phyloP scores from a whole-genome alignment of 2,113 vertebrate genomes.

The Empidonax alnorum region DNA sequence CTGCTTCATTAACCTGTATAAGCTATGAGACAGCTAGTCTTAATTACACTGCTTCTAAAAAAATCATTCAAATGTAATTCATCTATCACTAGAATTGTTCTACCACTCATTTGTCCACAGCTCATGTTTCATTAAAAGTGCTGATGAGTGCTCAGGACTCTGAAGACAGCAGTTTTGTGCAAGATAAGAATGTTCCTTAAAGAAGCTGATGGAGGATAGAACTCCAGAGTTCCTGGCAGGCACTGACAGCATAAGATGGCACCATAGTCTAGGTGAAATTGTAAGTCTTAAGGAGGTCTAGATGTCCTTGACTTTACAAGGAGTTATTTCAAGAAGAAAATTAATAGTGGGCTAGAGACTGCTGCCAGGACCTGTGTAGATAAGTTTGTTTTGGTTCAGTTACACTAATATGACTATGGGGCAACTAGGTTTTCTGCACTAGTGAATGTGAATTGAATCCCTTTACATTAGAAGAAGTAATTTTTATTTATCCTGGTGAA shows the following conservation, averaged over 20 bases:
- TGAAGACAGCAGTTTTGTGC: slow-evolving; percentile 49
- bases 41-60: background rate
- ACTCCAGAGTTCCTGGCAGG: background rate
- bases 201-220: slow-evolving; percentile 9
- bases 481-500: background rate
- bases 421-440: background rate
- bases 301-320: background rate
- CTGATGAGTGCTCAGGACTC: background rate
- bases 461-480: background rate
- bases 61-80: background rate
- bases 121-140: slow-evolving; percentile 16
- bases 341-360: background rate
- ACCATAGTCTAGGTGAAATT: slow-evolving; percentile 11
- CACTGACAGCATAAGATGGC: background rate
- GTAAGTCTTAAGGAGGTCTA: background rate
- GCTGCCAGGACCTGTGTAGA: background rate
- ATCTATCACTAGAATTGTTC: background rate
- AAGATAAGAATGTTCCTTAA: slow-evolving; percentile 47
- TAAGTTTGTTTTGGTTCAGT: background rate
- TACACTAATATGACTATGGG: background rate
- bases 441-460: background rate
- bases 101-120: background rate
- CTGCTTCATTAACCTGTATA: background rate
- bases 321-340: background rate
- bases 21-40: background rate